Conservation (phyloP, 1,140 invertebrate species). For the Bombyx mandarina region DNA sequence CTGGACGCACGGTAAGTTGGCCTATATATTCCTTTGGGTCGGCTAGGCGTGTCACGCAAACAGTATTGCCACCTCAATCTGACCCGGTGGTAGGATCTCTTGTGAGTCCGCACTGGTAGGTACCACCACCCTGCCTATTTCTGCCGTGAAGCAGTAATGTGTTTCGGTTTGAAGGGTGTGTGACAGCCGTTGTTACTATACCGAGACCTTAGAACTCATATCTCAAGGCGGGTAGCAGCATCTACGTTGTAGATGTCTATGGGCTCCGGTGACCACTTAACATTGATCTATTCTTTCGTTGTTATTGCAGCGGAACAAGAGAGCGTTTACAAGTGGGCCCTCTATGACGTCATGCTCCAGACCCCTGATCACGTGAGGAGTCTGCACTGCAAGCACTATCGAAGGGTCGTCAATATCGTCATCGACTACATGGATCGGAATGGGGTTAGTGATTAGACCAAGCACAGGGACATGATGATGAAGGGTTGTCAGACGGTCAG, state of each 20-base stretch:
- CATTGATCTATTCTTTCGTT: no score
- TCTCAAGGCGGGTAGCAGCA: no score
- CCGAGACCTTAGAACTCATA: no score
- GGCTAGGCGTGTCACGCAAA: neutral
- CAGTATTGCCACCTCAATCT: neutral
- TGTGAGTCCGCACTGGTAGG: no score
- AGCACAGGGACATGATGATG: neutral
- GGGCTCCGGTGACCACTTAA: no score
- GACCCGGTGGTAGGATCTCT: no score
- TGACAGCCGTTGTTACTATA: no score
- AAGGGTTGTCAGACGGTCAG: neutral
- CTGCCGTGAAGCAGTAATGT: no score
- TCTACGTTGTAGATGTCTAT: no score
- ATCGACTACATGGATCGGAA: constrained; percentile 13
- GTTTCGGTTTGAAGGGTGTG: no score
- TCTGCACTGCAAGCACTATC: constrained; percentile 23
- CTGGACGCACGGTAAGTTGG: constrained; percentile 25
- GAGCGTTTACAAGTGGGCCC: constrained; percentile 1
- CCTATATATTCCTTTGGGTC: neutral
- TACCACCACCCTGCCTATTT: no score
- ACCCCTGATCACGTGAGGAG: constrained; percentile 27
- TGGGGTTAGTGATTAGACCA: constrained; percentile 13
- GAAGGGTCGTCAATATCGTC: constrained; percentile 15
- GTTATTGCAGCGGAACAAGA: no score
- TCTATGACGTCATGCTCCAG: constrained; percentile 26